phyloP scores from a whole-genome alignment of 2,797 vertebrate species.

The Brachymystax lenok region DNA sequence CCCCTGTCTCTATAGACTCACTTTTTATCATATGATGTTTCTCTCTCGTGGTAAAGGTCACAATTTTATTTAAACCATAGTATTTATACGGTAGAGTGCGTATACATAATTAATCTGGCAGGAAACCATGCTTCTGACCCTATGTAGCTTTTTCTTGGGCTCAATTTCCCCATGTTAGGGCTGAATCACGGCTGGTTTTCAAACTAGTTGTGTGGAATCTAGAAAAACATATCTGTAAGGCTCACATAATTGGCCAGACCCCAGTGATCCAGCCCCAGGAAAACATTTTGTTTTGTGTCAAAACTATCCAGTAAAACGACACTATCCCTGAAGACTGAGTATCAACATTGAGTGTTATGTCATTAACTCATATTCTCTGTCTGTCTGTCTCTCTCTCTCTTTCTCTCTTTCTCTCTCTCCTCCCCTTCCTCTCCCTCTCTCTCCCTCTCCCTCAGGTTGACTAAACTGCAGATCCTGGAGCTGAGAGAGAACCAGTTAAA shows the following conservation, averaged over 20 bases:
- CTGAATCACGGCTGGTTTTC: not conserved
- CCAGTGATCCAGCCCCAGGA: not conserved
- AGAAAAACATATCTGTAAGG: not conserved
- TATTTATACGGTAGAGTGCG: not conserved
- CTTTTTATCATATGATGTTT: not conserved
- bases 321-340: not conserved
- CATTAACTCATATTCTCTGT: not conserved
- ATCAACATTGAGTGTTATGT: not conserved
- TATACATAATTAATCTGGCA: not conserved
- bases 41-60: not conserved
- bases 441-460: conserved; percentile 77
- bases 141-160: not conserved
- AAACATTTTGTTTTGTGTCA: not conserved
- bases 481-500: conserved; percentile 98
- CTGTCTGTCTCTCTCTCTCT: not conserved
- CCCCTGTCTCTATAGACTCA: not conserved
- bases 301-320: not conserved
- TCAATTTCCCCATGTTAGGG: not conserved
- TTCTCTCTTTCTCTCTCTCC: not conserved
- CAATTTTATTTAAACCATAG: not conserved
- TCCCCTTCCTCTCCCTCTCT: not conserved
- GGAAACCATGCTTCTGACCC: not conserved
- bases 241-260: not conserved
- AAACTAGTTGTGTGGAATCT: not conserved
- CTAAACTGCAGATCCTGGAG: conserved; percentile 96